These are phyloP conservation scores for Chaunax sp. DNA, from an alignment of 2,797 vertebrate genomes.

Conservation along the genomic window DNA sequence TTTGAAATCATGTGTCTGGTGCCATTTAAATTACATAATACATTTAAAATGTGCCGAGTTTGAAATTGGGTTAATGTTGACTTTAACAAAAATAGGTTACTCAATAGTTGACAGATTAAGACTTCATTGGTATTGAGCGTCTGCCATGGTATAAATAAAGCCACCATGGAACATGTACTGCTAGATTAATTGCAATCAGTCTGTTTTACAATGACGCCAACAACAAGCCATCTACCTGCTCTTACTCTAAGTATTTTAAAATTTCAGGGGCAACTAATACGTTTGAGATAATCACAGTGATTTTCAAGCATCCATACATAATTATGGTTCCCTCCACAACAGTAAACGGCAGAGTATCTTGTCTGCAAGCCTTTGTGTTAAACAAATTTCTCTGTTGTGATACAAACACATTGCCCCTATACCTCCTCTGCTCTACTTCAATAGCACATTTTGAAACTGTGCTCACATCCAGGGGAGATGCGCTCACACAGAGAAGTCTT, in stretches of 20 bases:
- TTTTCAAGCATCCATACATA: slow-evolving; percentile 6
- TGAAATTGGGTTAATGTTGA: background rate
- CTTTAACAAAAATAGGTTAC: background rate
- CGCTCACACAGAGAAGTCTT: slow-evolving; percentile 78
- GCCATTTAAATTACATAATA: slow-evolving; percentile 61
- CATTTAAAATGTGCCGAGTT: slow-evolving; percentile 10
- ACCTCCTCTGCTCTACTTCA: slow-evolving; percentile 69
- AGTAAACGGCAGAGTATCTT: slow-evolving; percentile 48
- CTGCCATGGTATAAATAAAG: background rate
- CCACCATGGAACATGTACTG: too few relatives aligned
- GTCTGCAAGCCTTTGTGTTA: slow-evolving; percentile 58
- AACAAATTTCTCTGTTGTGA: slow-evolving; percentile 72
- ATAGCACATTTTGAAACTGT: slow-evolving; percentile 68
- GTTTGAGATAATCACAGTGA: slow-evolving; percentile 13
- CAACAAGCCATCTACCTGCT: background rate
- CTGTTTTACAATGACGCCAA: background rate
- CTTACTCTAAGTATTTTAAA: slow-evolving; percentile 24
- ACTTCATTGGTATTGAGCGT: background rate
- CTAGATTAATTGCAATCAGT: too few relatives aligned
- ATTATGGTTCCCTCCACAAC: slow-evolving; percentile 18
- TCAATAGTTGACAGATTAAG: background rate
- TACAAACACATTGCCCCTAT: slow-evolving; percentile 67
- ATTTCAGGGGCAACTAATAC: slow-evolving; percentile 23
- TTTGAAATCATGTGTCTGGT: slow-evolving; percentile 20
- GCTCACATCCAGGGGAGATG: slow-evolving; percentile 78